phyloP scores from a whole-genome alignment of 2,888 invertebrate genomes.

The Hypercompe scribonia region DNA sequence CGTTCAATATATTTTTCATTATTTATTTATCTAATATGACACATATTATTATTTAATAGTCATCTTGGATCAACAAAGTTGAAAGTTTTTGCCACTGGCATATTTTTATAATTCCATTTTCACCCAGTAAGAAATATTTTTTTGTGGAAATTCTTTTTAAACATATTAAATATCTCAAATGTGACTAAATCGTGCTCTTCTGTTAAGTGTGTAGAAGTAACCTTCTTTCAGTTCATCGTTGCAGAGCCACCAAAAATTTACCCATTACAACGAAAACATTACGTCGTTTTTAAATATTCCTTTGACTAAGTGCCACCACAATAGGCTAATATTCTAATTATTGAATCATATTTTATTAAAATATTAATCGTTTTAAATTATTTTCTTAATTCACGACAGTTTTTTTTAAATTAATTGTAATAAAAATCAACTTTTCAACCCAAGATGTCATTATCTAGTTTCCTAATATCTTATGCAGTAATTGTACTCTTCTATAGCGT shows the following conservation, averaged over 20 bases:
- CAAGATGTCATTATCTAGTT: constrained; percentile 1
- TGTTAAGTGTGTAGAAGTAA: background rate
- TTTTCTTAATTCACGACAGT: background rate
- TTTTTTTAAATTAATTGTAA: background rate
- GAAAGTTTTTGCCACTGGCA: background rate
- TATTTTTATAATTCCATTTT: background rate
- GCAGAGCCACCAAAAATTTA: background rate
- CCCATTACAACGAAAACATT: background rate
- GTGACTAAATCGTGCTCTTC: background rate
- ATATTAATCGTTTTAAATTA: background rate
- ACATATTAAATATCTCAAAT: background rate
- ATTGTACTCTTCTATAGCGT: constrained; percentile 56
- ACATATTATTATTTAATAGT: constrained; percentile 21
- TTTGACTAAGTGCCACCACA: background rate
- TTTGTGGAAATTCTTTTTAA: background rate
- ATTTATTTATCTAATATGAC: constrained; percentile 46
- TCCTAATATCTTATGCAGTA: constrained; percentile 51
- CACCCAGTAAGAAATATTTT: background rate
- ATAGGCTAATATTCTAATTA: background rate
- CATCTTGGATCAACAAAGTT: constrained; percentile 1
- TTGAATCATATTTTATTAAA: background rate
- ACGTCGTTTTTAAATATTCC: background rate
- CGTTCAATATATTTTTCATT: constrained; percentile 19
- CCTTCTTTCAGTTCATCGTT: background rate
- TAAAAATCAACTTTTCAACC: constrained; percentile 13